phyloP scores from a whole-genome alignment of 2,888 invertebrate genomes.

The Malacosoma neustria region DNA sequence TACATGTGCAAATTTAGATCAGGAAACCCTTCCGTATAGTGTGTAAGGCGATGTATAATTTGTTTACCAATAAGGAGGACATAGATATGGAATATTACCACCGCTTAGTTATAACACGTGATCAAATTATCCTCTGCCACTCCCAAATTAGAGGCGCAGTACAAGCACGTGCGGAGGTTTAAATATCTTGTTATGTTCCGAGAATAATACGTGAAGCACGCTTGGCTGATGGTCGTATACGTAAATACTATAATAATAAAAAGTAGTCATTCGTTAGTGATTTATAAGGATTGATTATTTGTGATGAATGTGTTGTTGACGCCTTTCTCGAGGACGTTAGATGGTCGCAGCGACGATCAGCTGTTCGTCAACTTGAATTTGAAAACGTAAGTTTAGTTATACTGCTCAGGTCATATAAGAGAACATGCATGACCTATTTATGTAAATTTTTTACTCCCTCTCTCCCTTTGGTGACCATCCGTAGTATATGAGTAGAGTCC shows the following conservation, averaged over 20 bases:
- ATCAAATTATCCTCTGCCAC: neutral
- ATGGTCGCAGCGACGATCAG: slow-evolving; percentile 15
- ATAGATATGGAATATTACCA: too few relatives aligned
- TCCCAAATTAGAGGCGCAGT: neutral
- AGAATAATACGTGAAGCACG: neutral
- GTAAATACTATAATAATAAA: neutral
- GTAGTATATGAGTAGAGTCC: too few relatives aligned
- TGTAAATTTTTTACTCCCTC: too few relatives aligned
- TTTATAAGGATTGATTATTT: neutral
- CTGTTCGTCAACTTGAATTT: slow-evolving; percentile 25
- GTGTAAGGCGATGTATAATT: too few relatives aligned
- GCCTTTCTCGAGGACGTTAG: slow-evolving; percentile 26
- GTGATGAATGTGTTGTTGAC: slow-evolving; percentile 33
- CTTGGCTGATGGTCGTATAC: neutral
- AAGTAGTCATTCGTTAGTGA: neutral
- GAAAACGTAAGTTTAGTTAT: slow-evolving; percentile 27
- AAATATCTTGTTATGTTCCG: neutral
- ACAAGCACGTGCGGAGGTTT: neutral
- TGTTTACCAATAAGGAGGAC: too few relatives aligned
- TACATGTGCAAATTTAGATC: too few relatives aligned
- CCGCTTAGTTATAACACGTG: neutral
- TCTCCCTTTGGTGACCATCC: too few relatives aligned
- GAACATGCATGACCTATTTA: too few relatives aligned
- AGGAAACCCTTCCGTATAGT: too few relatives aligned
- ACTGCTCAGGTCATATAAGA: too few relatives aligned